Percentiles rank a stretch among this genome's conserved stretches.
phyloP scores from a whole-genome alignment of 2,797 vertebrate genomes.

The Psittacula derbiana region DNA sequence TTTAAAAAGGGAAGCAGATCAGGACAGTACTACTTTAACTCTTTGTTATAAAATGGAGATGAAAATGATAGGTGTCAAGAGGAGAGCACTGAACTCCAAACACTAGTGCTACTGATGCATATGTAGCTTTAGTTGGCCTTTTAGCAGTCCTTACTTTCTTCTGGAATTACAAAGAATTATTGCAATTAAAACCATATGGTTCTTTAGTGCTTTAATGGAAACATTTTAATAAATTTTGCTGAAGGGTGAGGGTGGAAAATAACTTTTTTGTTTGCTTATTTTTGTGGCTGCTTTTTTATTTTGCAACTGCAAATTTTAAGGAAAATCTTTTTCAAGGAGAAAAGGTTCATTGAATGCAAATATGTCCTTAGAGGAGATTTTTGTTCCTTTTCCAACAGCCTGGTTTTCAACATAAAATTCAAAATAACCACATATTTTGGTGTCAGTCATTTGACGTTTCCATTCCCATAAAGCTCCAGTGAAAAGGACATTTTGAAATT shows the following conservation, averaged over 20 bases:
- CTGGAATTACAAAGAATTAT: background rate
- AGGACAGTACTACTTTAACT: background rate
- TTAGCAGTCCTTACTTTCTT: background rate
- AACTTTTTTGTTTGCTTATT: background rate
- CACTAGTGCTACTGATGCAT: accelerated
- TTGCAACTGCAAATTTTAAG: background rate
- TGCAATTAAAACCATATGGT: background rate
- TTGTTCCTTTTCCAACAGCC: background rate
- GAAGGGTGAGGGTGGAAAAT: background rate
- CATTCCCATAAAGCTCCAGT: background rate
- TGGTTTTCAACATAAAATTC: background rate
- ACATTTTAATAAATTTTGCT: background rate
- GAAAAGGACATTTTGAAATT: background rate
- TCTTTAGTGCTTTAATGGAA: background rate
- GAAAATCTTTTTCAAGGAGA: background rate
- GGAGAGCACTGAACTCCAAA: background rate
- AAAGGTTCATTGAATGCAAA: background rate
- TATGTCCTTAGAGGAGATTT: background rate
- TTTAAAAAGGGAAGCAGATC: background rate
- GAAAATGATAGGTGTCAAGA: background rate
- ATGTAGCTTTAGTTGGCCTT: background rate
- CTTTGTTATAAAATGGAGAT: background rate
- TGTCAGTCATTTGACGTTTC: background rate
- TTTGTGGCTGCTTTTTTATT: background rate
- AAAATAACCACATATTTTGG: background rate